These are phyloP conservation scores for Lampropteryx suffumata DNA, from an alignment of 2,888 invertebrate genomes.

Conservation along the genomic window DNA sequence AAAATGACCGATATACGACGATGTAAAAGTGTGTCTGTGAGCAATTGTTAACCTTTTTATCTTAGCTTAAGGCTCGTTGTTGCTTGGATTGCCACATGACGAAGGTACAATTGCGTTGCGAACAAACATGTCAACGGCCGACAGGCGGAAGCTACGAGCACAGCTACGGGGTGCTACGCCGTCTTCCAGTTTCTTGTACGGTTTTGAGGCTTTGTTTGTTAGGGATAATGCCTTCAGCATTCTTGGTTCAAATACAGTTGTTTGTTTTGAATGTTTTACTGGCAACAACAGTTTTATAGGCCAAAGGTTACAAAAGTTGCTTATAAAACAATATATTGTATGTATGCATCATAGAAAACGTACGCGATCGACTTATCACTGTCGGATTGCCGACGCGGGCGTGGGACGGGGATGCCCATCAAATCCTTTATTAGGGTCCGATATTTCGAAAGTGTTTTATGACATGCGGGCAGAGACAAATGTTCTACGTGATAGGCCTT, in stretches of 20 bases:
- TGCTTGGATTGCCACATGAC: background rate
- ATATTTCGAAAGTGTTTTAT: constrained; percentile 25
- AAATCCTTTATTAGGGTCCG: constrained; percentile 26
- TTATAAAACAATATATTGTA: too few species aligned
- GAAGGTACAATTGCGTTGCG: background rate
- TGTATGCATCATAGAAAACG: background rate
- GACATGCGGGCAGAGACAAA: constrained; percentile 19
- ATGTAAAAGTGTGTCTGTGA: background rate
- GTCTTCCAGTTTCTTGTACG: constrained; percentile 18
- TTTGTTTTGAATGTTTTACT: too few species aligned
- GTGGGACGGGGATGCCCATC: constrained; percentile 9
- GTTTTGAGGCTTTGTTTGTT: constrained; percentile 13
- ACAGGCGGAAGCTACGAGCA: background rate
- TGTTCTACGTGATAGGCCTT: constrained; percentile 17
- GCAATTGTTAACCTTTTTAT: background rate
- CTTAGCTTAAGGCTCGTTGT: background rate
- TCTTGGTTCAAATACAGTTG: too few species aligned
- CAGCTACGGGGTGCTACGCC: constrained; percentile 7
- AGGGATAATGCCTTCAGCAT: background rate
- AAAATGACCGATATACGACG: background rate
- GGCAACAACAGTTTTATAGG: too few species aligned
- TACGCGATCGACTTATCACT: constrained; percentile 25
- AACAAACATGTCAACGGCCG: background rate
- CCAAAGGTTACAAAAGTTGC: too few species aligned
- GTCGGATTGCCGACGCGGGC: constrained; percentile 8